A percentile compares a stretch with the other conserved stretches of the same genome.
Conservation (phyloP, 2,797 vertebrate genomes). For the Eulemur mongoz region DNA sequence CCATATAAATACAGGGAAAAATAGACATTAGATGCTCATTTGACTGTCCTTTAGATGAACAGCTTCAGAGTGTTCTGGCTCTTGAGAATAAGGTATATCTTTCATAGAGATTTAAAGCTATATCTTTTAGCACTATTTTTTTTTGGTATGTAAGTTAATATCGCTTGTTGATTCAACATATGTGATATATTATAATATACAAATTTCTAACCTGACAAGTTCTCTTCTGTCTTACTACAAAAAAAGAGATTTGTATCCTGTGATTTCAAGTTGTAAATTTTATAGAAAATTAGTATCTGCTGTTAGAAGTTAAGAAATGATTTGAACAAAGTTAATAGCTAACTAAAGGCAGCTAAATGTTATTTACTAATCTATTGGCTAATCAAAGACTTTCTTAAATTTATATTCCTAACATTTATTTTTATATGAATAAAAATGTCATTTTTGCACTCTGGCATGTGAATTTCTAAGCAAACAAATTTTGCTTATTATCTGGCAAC, state of each 20-base stretch:
- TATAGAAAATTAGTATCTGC: background rate
- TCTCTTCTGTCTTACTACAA: background rate
- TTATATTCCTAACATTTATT: background rate
- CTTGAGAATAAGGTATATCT: background rate
- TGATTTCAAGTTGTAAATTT: background rate
- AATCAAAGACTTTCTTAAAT: background rate
- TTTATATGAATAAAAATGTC: background rate
- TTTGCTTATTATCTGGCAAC: background rate
- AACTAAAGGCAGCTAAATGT: background rate
- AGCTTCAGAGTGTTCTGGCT: background rate
- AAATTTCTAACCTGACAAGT: background rate
- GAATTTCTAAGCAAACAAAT: background rate
- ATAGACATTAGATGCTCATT: background rate
- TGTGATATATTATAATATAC: background rate
- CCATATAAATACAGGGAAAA: constrained; percentile 3
- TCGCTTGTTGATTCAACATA: background rate
- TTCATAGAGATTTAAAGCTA: background rate
- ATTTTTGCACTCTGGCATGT: background rate
- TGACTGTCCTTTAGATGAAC: background rate
- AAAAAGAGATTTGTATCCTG: background rate
- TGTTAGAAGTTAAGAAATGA: background rate
- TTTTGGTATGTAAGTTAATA: background rate
- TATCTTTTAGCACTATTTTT: constrained; percentile 9
- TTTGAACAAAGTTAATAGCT: background rate
- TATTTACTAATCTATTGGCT: background rate